Evolutionary conservation across 2,888 invertebrate species (phyloP), one percentile per base, ranked within the genome.

Genomic region (Drosophila barbarae): DNA sequence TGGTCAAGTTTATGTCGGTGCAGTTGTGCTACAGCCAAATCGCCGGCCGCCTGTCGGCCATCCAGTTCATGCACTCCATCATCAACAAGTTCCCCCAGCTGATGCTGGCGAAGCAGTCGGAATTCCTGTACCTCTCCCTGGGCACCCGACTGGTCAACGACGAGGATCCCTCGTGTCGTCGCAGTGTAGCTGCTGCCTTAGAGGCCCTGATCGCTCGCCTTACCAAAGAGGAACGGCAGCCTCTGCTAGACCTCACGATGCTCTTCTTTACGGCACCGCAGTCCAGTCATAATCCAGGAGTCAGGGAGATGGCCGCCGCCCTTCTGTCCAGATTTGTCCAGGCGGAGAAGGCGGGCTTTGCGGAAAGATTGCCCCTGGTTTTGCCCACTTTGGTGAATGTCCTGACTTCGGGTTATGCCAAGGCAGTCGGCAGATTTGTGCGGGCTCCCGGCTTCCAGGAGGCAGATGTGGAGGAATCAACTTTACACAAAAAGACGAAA

Each of bases 61-160:
- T 98, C 5, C 94, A 95, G 87, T 96, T 98, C 92, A 89, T 99
- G 39, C 92, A 93, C 39, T 92, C 92, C 72, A 92, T 98, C 55
- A 93, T 98, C 55, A 92, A 92, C 59, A 93, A 93, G 60, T 93
- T 97, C 77, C 94, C 95, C 3, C 89, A 92, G 9, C 59, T 74
- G 39, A 72, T 87, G n/a, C 73, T 89, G 8, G 58, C 74, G 3
- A 86, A 85, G 53, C 86, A 85, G 15, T 77, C 86, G 3, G 93
- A 93, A 15, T 91, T 94, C 28, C 91, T 98, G 18, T 93, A 96
- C 54, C 88, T 97, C 0, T 92, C 94, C 0, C 89, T 98, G 26
- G 94, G 95, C 10, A 93, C 94, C 0, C 91, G 95, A 50, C 91
- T 98, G 86, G 91, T 96, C 10, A 96, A 97, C 86, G 98, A 98